Conservation (phyloP, 2,797 vertebrate genomes). For the Antrozous pallidus region DNA sequence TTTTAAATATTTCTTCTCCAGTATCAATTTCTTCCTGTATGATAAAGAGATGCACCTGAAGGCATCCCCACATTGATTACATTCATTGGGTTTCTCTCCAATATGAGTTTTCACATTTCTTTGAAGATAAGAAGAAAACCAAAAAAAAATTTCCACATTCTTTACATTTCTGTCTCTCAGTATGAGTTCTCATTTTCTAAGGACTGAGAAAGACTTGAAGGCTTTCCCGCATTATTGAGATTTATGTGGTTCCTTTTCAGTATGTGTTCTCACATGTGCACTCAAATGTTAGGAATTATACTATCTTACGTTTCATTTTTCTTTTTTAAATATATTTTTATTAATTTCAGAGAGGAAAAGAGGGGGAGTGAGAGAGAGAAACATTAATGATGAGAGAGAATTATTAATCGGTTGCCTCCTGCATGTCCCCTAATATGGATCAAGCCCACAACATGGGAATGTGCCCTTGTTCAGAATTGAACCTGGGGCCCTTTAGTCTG, state of each 20-base stretch:
- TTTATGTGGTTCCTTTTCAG: neutral
- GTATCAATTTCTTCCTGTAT: neutral
- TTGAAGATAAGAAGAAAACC: neutral
- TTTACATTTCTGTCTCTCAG: neutral
- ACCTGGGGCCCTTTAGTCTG: too few relatives aligned
- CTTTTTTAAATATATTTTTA: too few relatives aligned
- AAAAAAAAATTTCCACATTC: slow-evolving; percentile 15
- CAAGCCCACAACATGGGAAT: too few relatives aligned
- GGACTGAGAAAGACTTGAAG: neutral
- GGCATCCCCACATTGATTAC: neutral
- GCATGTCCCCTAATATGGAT: too few relatives aligned
- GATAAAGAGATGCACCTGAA: neutral
- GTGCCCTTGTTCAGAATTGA: too few relatives aligned
- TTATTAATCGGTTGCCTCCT: too few relatives aligned
- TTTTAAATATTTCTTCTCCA: slow-evolving; percentile 4
- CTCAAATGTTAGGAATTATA: neutral
- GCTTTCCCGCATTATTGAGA: neutral
- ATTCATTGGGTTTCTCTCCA: neutral
- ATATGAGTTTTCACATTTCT: neutral
- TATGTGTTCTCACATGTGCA: neutral
- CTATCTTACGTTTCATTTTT: neutral
- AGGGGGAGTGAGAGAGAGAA: too few relatives aligned
- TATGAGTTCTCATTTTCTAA: slow-evolving; percentile 57
- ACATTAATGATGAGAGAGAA: too few relatives aligned
- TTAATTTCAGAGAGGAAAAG: too few relatives aligned